phyloP scores from a whole-genome alignment of 1,140 invertebrate species.

The Triops cancriformis region DNA sequence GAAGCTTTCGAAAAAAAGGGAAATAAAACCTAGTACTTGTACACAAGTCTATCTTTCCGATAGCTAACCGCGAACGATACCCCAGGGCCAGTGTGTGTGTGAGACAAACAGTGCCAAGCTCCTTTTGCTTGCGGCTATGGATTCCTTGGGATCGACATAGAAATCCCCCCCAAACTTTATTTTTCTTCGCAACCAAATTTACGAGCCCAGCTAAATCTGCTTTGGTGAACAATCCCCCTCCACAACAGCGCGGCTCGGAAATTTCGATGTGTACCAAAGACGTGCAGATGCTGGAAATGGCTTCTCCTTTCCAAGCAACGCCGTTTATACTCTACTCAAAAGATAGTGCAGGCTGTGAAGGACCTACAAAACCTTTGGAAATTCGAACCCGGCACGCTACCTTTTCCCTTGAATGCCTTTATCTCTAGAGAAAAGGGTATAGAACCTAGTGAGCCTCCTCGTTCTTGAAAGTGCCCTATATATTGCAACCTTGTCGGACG shows the following conservation, averaged over 20 bases:
- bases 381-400: background rate
- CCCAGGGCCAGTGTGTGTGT: background rate
- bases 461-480: background rate
- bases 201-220: constrained; percentile 5
- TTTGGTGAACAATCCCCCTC: background rate
- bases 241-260: background rate
- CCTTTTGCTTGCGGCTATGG: background rate
- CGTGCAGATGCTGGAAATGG: background rate
- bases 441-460: background rate
- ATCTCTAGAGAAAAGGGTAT: background rate
- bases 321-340: background rate
- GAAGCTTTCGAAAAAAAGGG: background rate
- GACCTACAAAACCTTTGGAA: background rate
- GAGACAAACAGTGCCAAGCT: background rate
- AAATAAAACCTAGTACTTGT: background rate
- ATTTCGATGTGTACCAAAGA: background rate
- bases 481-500: background rate
- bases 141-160: background rate
- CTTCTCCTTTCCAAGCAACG: background rate
- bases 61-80: background rate
- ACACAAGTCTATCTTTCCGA: background rate
- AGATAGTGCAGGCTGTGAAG: background rate
- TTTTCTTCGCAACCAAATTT: constrained; percentile 2
- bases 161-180: background rate
- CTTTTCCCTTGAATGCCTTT: background rate